Base-by-base conservation (phyloP, 1,140 invertebrate genomes). In the Propsilocerus akamusi region DNA sequence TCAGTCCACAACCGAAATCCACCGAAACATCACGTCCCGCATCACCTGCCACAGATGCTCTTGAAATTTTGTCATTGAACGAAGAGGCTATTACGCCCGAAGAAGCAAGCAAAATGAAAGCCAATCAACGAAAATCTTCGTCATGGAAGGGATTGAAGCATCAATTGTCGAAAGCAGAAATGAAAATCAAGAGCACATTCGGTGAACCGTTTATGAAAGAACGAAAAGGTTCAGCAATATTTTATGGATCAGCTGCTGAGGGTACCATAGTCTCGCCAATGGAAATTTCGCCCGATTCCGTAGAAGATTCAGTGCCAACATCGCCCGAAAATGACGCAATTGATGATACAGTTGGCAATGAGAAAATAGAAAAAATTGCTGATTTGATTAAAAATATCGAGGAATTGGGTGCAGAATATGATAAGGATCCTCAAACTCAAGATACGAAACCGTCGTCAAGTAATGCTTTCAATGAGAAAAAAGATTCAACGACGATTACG, bases 121-220 rank as follows among this genome's bases (percentile, higher is more conserved):
- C 62, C 6, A 63, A 59, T 47, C 60, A 71, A 53, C 67, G 76
- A 30, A 76, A 76, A 58, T 77, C 76, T 47, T 71, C 72, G 10
- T 72, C 76, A 30, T 80, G 78, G 77, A 81, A 77, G 59, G 74
- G 72, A 50, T 81, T 87, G 34, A 86, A 86, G 65, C 76, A 83
- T 60, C 83, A 84, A 64, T 71, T 86, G 54, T 83, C 78, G 52
- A 83, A 77, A 66, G 82, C 84, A 50, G 84, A 87, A 66, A 71
- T 84, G 57, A 86, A 83, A 64, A 71, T 86, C 54, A 82, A 83
- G 59, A 79, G 76, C 55, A 75, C 61, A 58, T 62, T 60, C 56
- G 59, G 55, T 57, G 62, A 57, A 50, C 53, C 58, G 52, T 54
- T 56, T 55, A 51, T 58, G 54, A 54, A 25, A 22, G 47, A 49